phyloP scores from a whole-genome alignment of 92 coral and sea anemone genomes.

The Phymanthus crucifer region DNA sequence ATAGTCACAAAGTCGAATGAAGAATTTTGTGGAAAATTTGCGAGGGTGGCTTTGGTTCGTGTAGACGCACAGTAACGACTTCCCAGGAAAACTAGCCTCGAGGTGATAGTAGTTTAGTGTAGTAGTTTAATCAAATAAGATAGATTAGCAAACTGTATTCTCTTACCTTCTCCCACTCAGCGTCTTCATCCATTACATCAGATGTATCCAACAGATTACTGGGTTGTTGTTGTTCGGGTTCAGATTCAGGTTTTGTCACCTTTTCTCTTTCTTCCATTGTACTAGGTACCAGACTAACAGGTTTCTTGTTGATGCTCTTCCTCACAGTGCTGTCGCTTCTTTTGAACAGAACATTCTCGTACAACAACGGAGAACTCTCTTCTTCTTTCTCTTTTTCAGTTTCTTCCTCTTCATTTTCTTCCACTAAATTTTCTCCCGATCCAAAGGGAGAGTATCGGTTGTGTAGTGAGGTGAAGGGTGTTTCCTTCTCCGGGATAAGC shows the following conservation, averaged over 20 bases:
- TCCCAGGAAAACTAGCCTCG: too few species aligned
- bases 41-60: too few species aligned
- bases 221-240: conserved; percentile 4
- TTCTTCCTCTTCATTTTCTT: conserved; percentile 34
- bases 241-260: conserved; percentile 30
- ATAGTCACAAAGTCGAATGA: too few species aligned
- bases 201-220: conserved; percentile 9
- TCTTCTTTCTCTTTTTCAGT: conserved; percentile 33
- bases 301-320: conserved; percentile 20
- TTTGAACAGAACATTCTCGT: conserved; percentile 91
- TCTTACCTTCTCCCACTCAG: conserved; percentile 90
- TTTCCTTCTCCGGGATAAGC: conserved; percentile 6
- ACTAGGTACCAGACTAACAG: conserved; percentile 12
- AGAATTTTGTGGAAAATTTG: too few species aligned
- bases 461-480: conserved; percentile 58
- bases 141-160: too few species aligned
- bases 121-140: not conserved
- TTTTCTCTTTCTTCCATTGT: conserved; percentile 6
- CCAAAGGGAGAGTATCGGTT: conserved; percentile 55
- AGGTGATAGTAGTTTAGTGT: too few species aligned
- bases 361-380: conserved; percentile 67
- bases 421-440: conserved; percentile 60
- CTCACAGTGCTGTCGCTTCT: conserved; percentile 49
- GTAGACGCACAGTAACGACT: too few species aligned
- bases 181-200: conserved; percentile 79